These are phyloP conservation scores for Trematomus loennbergii DNA, from an alignment of 2,113 vertebrate species.

Conservation along the genomic window DNA sequence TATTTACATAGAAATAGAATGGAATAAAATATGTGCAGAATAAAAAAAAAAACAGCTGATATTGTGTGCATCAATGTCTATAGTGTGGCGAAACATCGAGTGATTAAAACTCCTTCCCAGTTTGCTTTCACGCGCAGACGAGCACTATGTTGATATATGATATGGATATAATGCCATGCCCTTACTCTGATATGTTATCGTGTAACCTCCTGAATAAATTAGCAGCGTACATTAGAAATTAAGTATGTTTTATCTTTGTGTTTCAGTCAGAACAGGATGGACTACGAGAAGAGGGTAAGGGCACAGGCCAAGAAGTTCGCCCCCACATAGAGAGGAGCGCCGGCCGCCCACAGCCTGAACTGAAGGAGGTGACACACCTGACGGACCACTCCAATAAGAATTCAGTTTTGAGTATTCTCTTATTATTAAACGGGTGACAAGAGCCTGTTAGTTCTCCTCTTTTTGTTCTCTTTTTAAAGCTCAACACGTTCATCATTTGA, in stretches of 20 bases:
- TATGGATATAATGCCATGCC: no score
- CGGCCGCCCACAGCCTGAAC: constrained; percentile 50
- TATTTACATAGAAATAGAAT: no score
- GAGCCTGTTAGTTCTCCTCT: constrained; percentile 40
- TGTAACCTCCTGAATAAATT: not conserved
- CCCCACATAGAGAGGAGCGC: constrained; percentile 77
- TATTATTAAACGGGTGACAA: constrained; percentile 43
- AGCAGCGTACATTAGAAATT: no score
- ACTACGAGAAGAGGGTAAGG: constrained; percentile 86
- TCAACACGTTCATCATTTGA: constrained; percentile 39
- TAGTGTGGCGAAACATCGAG: no score
- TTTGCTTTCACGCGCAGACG: no score
- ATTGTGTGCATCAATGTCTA: no score
- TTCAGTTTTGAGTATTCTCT: constrained; percentile 68
- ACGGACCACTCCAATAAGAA: constrained; percentile 80
- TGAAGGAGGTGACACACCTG: constrained; percentile 36
- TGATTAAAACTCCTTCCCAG: no score
- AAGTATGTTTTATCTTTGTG: not conserved
- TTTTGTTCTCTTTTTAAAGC: constrained; percentile 27
- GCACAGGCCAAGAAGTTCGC: constrained; percentile 87
- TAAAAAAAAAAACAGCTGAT: no score
- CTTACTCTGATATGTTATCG: not conserved
- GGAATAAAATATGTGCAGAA: no score
- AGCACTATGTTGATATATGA: no score
- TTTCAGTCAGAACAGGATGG: constrained; percentile 87